A percentile compares a stretch with the other conserved stretches of the same genome.
These are phyloP conservation scores for Trachelipus rathkii DNA, from an alignment of 1,140 invertebrate species.

Conservation along the genomic window DNA sequence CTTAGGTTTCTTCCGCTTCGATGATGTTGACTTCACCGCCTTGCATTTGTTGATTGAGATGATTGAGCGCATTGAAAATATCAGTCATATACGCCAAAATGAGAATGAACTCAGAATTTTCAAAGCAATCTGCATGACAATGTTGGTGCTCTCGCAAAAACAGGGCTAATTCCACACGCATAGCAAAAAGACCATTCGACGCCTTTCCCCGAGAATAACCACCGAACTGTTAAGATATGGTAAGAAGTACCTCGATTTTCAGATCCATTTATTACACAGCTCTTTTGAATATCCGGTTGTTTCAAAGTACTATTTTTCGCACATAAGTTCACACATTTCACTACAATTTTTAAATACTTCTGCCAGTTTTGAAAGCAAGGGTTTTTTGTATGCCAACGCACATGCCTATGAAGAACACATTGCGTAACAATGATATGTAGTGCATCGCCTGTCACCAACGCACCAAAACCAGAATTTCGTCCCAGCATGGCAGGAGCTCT, in stretches of 20 bases:
- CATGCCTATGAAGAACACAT: slow-evolving; percentile 30
- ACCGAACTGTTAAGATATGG: slow-evolving; percentile 31
- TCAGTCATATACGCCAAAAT: slow-evolving; percentile 39
- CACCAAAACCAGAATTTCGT: slow-evolving; percentile 36
- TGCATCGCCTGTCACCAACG: slow-evolving; percentile 34
- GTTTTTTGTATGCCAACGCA: slow-evolving; percentile 26
- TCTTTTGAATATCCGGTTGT: slow-evolving; percentile 26
- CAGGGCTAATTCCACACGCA: slow-evolving; percentile 30
- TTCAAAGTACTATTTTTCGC: slow-evolving; percentile 27
- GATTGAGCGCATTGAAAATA: slow-evolving; percentile 35
- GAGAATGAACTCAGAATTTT: slow-evolving; percentile 39
- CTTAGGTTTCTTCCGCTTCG: slow-evolving; percentile 40
- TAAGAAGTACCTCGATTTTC: slow-evolving; percentile 34
- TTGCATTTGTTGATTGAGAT: slow-evolving; percentile 38
- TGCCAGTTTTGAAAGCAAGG: slow-evolving; percentile 24
- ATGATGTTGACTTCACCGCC: slow-evolving; percentile 43
- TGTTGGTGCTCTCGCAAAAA: slow-evolving; percentile 35
- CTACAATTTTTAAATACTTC: slow-evolving; percentile 24
- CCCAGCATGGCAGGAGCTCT: slow-evolving; percentile 33
- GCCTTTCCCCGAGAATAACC: slow-evolving; percentile 25
- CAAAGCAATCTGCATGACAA: slow-evolving; percentile 26
- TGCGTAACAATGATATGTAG: slow-evolving; percentile 33
- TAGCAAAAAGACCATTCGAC: slow-evolving; percentile 40
- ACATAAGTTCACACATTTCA: slow-evolving; percentile 16
- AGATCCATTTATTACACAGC: slow-evolving; percentile 33